A percentile compares a stretch with the other conserved stretches of the same genome.
phyloP scores from a whole-genome alignment of 2,888 invertebrate species.

The Helleia helle region DNA sequence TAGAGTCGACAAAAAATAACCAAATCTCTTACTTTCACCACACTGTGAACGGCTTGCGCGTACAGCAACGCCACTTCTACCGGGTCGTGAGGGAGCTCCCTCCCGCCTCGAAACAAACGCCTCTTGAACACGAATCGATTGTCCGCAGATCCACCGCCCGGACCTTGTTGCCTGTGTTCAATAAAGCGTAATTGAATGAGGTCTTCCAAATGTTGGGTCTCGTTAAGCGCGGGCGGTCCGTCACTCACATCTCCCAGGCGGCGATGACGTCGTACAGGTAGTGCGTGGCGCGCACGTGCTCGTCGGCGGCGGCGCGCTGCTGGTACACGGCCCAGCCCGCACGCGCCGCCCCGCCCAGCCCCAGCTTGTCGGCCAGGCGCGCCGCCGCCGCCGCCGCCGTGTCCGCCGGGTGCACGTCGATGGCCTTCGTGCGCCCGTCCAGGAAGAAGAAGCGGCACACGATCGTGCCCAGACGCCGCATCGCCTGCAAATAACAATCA shows the following conservation, averaged over 20 bases:
- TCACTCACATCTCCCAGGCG: constrained; percentile 90
- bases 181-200: background rate
- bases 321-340: constrained; percentile 98
- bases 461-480: constrained; percentile 91
- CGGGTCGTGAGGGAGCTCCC: constrained; percentile 94
- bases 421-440: constrained; percentile 95
- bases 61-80: constrained; percentile 95
- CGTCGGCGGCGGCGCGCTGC: constrained; percentile 88
- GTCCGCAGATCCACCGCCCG: constrained; percentile 86
- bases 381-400: constrained; percentile 93
- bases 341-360: constrained; percentile 78
- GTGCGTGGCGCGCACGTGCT: constrained; percentile 92
- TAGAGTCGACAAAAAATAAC: background rate
- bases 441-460: constrained; percentile 96
- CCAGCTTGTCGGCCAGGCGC: constrained; percentile 90
- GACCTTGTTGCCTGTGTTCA: constrained; percentile 67
- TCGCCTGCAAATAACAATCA: constrained; percentile 75
- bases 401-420: constrained; percentile 95
- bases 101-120: constrained; percentile 88
- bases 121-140: constrained; percentile 95
- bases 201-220: background rate
- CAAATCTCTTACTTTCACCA: constrained; percentile 85
- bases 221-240: background rate
- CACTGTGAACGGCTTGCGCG: constrained; percentile 95
- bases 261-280: constrained; percentile 95